These are phyloP conservation scores for Pristionchus japonicus DNA, from an alignment of 2,888 invertebrate genomes.

Conservation along the genomic window DNA sequence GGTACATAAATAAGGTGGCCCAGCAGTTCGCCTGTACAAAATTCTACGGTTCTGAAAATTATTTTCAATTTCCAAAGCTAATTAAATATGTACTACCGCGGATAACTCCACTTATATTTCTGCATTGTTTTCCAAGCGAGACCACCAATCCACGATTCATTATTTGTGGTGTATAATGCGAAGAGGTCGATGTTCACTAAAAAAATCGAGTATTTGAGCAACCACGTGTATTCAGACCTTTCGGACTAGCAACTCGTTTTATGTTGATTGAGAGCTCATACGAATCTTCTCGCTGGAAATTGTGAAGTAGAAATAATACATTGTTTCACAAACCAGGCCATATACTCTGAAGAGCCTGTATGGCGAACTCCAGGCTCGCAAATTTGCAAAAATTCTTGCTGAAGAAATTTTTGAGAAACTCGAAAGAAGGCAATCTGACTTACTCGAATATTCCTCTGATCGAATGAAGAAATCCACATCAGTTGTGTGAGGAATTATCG, in stretches of 20 bases:
- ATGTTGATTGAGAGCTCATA: background rate
- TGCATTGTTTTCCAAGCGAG: background rate
- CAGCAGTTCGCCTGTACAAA: background rate
- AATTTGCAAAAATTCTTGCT: background rate
- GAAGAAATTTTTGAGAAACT: background rate
- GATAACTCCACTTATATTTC: slow-evolving; percentile 7
- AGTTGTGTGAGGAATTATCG: no score
- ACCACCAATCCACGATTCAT: background rate
- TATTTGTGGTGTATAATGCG: background rate
- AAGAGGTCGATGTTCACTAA: background rate
- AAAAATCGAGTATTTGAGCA: background rate
- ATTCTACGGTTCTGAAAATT: background rate
- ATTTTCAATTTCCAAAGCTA: no score
- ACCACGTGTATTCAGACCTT: no score
- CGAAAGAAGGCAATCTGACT: background rate
- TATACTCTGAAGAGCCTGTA: background rate
- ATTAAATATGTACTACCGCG: no score
- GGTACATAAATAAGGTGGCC: background rate
- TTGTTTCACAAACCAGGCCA: background rate
- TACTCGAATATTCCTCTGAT: background rate
- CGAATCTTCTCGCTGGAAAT: background rate
- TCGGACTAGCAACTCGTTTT: background rate
- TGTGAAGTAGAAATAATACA: no score
- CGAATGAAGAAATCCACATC: background rate
- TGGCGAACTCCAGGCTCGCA: background rate